Evolutionary conservation across 1,140 invertebrate genomes (phyloP), one percentile per base, ranked within the genome.

Genomic region (Coenobita brevimanus): DNA sequence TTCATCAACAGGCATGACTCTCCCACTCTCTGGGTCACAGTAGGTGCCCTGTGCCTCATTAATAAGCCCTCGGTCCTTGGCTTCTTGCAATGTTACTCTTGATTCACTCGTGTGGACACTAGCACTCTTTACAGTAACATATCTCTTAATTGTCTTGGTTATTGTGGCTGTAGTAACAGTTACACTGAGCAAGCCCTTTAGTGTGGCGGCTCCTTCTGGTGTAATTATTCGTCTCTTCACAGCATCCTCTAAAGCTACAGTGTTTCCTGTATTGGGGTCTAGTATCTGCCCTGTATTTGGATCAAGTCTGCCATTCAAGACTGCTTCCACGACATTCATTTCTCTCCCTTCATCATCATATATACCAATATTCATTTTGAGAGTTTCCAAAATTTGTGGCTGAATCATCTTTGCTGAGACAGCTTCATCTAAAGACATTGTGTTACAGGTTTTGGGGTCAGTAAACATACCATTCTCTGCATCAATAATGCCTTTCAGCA

Each of bases 161-260:
- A 97, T 95, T 0, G 96, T 97, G 91, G 97, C 96, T 3, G 96
- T 96, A 2, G 96, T 97, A 13, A 97, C 94, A 17, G 96, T 96
- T 83, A 98, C 96, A 92, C 96, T 96, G 71, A 97, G 92, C 78
- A 98, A 92, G 91, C 96, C 96, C 92, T 96, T 96, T 62, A 98
- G 93, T 81, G 97, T 93, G 84, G 96, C 95, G 64, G 97, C 97
- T 76, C 97, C 97, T 92, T 98, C 96, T 2, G 96, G 94, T 10
- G 97, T 96, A 17, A 98, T 97, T 78, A 97, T 93, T 91, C 96
- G 96, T 57, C 95, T 94, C 92, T 96, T 95, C 78, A 99, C 96
- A 50, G 97, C 97, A 92, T 97, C 95, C 91, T 97, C 95, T 71
- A 98, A 94, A 90, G 96, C 96, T 91, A 99, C 94, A 89, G 95